Percentiles rank a stretch among this genome's conserved stretches.
Evolutionary conservation across 2,113 vertebrate genomes (phyloP).

Genomic region (Prinia subflava): DNA sequence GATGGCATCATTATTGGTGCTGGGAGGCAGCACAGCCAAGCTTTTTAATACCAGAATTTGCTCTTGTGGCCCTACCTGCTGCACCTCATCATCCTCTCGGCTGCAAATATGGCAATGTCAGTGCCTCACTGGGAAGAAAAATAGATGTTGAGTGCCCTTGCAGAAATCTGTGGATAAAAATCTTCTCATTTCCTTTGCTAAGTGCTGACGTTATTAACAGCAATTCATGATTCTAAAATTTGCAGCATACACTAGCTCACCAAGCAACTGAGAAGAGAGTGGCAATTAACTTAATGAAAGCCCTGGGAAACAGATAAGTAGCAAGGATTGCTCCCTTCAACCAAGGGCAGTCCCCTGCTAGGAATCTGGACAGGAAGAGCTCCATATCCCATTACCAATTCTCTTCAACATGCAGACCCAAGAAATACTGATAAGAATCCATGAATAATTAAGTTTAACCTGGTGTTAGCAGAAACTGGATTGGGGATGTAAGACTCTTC

Average conservation of each 20-base stretch:
- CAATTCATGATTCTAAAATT: not conserved
- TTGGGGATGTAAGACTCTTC: not conserved
- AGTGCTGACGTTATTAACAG: not conserved
- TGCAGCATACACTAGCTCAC: not conserved
- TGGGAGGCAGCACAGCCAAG: not conserved
- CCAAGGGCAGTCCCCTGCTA: not conserved
- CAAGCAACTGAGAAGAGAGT: not conserved
- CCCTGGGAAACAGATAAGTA: not conserved
- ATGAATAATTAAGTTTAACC: conserved; percentile 47
- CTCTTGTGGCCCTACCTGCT: not conserved
- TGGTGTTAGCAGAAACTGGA: conserved; percentile 20
- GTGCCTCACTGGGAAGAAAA: not conserved
- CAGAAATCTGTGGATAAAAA: not conserved
- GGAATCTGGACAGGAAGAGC: not conserved
- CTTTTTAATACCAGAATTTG: not conserved
- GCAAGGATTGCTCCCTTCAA: not conserved
- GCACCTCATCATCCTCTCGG: not conserved
- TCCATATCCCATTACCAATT: conserved; percentile 28
- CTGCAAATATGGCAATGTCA: not conserved
- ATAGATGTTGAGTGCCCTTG: not conserved
- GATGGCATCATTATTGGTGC: not conserved
- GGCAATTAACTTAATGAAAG: conserved; percentile 22
- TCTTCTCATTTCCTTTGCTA: not conserved
- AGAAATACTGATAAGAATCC: conserved; percentile 10
- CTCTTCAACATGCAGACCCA: not conserved